Conservation (phyloP, 1,140 invertebrate genomes). For the Cryptotermes secundus region DNA sequence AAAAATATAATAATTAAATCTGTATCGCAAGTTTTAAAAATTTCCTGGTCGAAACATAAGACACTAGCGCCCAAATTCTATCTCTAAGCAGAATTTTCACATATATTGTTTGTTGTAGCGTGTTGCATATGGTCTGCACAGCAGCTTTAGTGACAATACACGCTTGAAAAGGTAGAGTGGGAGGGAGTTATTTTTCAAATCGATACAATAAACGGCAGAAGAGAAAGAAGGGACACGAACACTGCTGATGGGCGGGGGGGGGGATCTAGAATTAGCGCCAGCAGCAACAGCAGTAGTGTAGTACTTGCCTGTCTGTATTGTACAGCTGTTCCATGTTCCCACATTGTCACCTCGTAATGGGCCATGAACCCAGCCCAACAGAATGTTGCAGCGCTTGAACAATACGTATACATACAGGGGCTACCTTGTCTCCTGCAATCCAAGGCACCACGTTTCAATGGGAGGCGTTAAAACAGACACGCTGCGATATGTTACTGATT, state of each 20-base stretch:
- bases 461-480: no score
- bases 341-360: slow-evolving; percentile 7
- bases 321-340: slow-evolving; percentile 10
- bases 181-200: not conserved
- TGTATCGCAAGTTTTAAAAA: no score
- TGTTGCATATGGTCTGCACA: not conserved
- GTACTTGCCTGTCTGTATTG: not conserved
- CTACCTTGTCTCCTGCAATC: not conserved
- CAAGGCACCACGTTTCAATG: not conserved
- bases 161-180: not conserved
- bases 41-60: not conserved
- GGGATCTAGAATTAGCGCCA: not conserved
- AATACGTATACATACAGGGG: not conserved
- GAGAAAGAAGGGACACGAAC: not conserved
- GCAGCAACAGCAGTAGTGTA: not conserved
- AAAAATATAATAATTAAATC: no score
- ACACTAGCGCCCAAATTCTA: not conserved
- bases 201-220: not conserved
- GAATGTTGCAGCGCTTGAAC: not conserved
- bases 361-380: not conserved
- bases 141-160: not conserved
- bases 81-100: not conserved
- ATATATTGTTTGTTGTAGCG: not conserved
- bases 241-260: not conserved
- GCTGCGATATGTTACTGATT: no score